Evolutionary conservation across 53 echinoderm and acorn worm species (phyloP), one percentile per base, ranked within the genome.

Genomic region (Paracentrotus lividus): DNA sequence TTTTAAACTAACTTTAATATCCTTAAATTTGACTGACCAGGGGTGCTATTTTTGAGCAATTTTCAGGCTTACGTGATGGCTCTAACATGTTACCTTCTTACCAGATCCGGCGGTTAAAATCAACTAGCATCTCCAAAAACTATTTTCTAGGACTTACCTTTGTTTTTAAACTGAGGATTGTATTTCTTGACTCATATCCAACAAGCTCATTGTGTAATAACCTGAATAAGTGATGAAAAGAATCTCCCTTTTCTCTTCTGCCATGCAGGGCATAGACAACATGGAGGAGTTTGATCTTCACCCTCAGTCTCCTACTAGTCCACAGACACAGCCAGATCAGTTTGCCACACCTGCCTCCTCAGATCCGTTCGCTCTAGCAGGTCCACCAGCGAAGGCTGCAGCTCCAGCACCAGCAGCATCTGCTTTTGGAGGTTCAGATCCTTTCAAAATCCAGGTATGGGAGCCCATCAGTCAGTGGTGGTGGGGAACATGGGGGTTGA

Each of bases 301-400:
- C 36, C 77, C 88, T 56, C 68, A 72, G 81, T 88, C 42, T 76
- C 93, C 52, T 40, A 94, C 92, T n/a, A 92, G 77, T 52, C 43
- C 81, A 9, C 75, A 68, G 69, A 26, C 69, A 16, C 69, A 68
- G 51, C 38, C 78, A 3, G 75, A 72, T 32, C 90, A 23, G 64
- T 90, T 67, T 66, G 89, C 89, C 14, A 13, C 47, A 13, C 52
- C 91, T 5, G 76, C 54, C 24, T 54, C 72, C 76, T 47, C 64
- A 4, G 92, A 95, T 43, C 94, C 92, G 0, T 91, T 95, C 68
- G 91, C 15, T 47, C 91, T 91, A 33, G 14, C 91, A 14, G 69
- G 69, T 21, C 91, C 81, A 34, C 91, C 91, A 44, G 8, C 91
- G 12, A 42, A 3, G 77, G 23, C 77, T 6, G 27, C 15, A 38